Base-by-base conservation (phyloP, 2,888 invertebrate species). In the Nomada ferruginata region DNA sequence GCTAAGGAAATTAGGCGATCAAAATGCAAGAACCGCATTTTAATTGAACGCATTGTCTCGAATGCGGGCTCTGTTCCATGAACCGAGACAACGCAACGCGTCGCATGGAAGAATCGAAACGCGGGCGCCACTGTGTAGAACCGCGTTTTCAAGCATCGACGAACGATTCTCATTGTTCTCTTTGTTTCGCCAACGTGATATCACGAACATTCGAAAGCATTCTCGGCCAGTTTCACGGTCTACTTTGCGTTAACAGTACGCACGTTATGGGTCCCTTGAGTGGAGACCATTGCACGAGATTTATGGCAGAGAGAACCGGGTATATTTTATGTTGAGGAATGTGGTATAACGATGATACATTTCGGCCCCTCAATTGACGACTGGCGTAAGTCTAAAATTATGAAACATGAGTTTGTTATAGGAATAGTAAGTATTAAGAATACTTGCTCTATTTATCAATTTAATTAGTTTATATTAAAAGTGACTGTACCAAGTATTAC, bases 1-100 rank as follows among this genome's bases (percentile, higher is more conserved):
- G 44, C 23, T 64, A 50, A 59, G 63, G 59, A 69, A 75, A 59
- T 75, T 69, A 69, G 63, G 29, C 64, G 76, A 60, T 76, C 52
- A 61, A 70, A 76, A 70, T 23, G 53, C n/a, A 44, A 29, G 47
- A 53, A 50, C 65, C 23, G 64, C 52, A 13, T 70, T 50, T 55
- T 79, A 60, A 76, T 76, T 76, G 59, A 64, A 70, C 61, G 2
- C 64, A 53, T 20, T 60, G 53, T 60, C 44, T 59, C 50, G 73
- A 66, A 44, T 52, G 29, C 44, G 20, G 26, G 50, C 52, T 47
- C 15, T 15, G 47, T 26, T 23, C 55, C 23, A 11, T 1, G 20
- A 53, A 68, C n/a, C 47, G 61, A n/a, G 50, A 61, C 44, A 42
- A 59, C 68, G 23, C 44, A 42, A 69, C 68, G 20, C 44, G 10